Conservation (phyloP, 1,140 invertebrate genomes). For the Macrobrachium rosenbergii region DNA sequence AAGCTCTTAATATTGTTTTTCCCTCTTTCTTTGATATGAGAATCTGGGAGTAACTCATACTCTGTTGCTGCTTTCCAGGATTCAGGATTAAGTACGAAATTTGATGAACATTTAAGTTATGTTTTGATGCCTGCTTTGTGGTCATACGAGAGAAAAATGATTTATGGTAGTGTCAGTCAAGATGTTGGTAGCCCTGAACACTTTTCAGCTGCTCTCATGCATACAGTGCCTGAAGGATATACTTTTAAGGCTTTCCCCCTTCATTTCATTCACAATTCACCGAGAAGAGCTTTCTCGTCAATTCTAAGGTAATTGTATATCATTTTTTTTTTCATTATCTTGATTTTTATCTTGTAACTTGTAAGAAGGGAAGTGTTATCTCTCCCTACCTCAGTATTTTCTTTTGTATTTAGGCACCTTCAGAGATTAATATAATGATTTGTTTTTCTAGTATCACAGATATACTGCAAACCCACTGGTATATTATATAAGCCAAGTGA, state of each 20-base stretch:
- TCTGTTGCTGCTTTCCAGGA: slow-evolving; percentile 16
- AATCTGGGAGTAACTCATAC: background rate
- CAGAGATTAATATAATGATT: no score
- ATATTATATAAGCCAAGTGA: no score
- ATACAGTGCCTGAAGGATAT: slow-evolving; percentile 43
- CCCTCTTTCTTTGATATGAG: background rate
- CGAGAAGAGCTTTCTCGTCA: slow-evolving; percentile 15
- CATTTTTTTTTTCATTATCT: background rate
- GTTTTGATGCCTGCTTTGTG: slow-evolving; percentile 44
- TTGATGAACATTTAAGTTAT: slow-evolving; percentile 40
- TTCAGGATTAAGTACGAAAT: slow-evolving; percentile 28
- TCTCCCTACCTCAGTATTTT: background rate
- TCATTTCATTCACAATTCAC: slow-evolving; percentile 33
- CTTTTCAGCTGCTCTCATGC: slow-evolving; percentile 47
- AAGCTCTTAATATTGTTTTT: background rate
- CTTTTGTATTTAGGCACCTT: no score
- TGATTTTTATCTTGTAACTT: background rate
- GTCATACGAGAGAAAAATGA: slow-evolving; percentile 36
- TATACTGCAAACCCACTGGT: no score
- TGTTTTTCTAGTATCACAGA: no score
- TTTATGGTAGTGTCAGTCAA: background rate
- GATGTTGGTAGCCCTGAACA: slow-evolving; percentile 28
- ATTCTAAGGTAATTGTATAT: slow-evolving; percentile 36
- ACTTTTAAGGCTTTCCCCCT: slow-evolving; percentile 49
- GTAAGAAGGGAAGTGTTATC: background rate